Base-by-base conservation (phyloP, 2,888 invertebrate species). In the Mechanitis messenoides region DNA sequence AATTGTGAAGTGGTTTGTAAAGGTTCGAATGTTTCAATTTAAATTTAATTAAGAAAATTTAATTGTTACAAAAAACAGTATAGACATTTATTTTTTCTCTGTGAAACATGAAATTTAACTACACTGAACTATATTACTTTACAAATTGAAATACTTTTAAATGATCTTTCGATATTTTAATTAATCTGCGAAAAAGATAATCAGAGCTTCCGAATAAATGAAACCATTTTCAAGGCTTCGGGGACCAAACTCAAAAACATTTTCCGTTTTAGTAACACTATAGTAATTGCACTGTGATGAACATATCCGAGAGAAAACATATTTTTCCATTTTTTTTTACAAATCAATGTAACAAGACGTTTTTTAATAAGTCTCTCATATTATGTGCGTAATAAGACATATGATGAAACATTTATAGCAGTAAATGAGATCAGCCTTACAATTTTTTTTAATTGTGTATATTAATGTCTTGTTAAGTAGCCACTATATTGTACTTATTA, bases 261-360 rank as follows among this genome's bases (percentile, higher is more conserved):
- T 79, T 63, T 87, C 85, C 0, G 84, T 85, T 60, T 86, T 87
- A 31, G 85, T 79, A 61, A 85, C 81, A 0, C 84, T 82, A 65
- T 83, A 85, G 63, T 86, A 82, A 68, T 75, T 84, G 78, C 62
- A 50, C 79, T 83, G 61, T 85, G 81, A 31, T 84, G 64, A 42
- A 86, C 77, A 2, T 84, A 58, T 0, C 80, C 81, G 7, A 78
- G 76, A 1, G 85, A 78, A 53, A 85, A 65, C 84, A 85, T 87
- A 65, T n/a, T 31, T 59, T 63, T 56, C 59, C 46, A 60, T 42
- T 69, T 58, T 67, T 3, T n/a, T 7, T 35, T 35, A 35, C 5
- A 35, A 35, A 35, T 4, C 5, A 35, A 4, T 35, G 35, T 61
- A 50, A 46, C 65, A 45, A 57, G 33, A 53, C 9, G 38, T 45